Evolutionary conservation across 2,797 vertebrate species (phyloP).

Genomic region (Agapornis canus): DNA sequence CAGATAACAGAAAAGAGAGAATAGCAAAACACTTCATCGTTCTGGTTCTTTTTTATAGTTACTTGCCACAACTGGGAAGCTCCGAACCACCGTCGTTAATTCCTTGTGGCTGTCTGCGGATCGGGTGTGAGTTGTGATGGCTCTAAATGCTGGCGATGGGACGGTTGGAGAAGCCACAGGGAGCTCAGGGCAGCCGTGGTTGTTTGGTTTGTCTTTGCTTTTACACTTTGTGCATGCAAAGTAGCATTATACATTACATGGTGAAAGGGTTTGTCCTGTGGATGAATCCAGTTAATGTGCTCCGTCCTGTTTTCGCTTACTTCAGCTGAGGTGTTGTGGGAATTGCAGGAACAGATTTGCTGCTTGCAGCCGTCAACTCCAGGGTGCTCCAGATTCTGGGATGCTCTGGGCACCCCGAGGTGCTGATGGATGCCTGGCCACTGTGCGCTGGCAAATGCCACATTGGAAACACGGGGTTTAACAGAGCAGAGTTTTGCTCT

Average conservation of each 20-base stretch:
- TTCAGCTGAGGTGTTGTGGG: neutral
- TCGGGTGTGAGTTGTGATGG: neutral
- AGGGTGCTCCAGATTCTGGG: rapidly evolving
- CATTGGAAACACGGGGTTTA: neutral
- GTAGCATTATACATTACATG: rapidly evolving
- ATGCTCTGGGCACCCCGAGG: neutral
- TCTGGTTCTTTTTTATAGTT: neutral
- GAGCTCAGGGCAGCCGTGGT: neutral
- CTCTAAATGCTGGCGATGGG: neutral
- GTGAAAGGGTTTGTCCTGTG: neutral
- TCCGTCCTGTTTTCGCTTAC: neutral
- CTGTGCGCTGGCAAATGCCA: neutral
- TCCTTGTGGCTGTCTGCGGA: neutral
- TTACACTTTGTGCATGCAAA: neutral
- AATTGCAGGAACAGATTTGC: neutral
- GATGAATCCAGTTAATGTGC: neutral
- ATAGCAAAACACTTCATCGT: neutral
- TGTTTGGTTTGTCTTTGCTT: neutral
- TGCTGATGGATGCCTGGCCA: neutral
- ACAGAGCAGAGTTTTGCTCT: neutral
- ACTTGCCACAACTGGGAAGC: neutral
- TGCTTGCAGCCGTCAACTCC: neutral
- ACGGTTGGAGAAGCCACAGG: neutral
- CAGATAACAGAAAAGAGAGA: neutral
- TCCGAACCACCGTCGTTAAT: neutral